Evolutionary conservation across 2,797 vertebrate genomes (phyloP).

Genomic region (Lagorchestes hirsutus): DNA sequence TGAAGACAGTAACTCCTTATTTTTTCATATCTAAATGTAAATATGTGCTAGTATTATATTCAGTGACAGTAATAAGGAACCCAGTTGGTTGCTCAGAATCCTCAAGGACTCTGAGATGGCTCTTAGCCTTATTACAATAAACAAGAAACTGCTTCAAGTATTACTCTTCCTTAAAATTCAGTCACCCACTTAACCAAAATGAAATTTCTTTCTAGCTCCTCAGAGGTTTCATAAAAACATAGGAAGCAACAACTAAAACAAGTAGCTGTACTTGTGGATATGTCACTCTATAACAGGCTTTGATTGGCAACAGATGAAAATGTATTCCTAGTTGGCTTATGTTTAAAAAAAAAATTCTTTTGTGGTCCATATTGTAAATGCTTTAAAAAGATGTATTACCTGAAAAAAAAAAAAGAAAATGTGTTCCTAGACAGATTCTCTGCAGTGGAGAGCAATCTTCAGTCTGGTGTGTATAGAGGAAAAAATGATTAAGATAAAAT

Average conservation of each 20-base stretch:
- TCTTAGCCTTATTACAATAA: neutral
- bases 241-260: neutral
- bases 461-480: neutral
- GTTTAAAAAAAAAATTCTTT: too few species aligned
- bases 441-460: neutral
- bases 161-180: neutral
- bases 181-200: neutral
- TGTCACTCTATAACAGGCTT: neutral
- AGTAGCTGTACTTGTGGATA: neutral
- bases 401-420: neutral
- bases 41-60: neutral
- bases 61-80: neutral
- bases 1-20: neutral
- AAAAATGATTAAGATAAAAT: neutral
- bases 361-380: too few species aligned
- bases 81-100: neutral
- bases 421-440: neutral
- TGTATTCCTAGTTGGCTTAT: neutral
- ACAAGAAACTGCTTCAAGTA: neutral
- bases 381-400: too few species aligned
- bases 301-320: neutral
- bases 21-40: neutral
- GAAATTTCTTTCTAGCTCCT: neutral
- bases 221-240: neutral
- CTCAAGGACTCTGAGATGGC: neutral